Conservation (phyloP, 2,113 vertebrate genomes). For the Tetrao urogallus region DNA sequence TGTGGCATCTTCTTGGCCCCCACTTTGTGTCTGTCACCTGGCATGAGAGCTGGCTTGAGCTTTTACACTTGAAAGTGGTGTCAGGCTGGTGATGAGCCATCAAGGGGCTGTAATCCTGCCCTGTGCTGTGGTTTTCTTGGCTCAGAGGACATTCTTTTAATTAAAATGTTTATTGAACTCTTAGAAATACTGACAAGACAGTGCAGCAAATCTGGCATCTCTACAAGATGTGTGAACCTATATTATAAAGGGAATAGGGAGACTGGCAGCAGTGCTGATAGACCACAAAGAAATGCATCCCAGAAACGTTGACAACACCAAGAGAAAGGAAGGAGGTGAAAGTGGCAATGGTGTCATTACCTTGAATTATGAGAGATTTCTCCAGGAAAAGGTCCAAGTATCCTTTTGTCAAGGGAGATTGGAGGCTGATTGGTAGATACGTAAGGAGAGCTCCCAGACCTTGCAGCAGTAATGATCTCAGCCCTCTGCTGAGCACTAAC, state of each 20-base stretch:
- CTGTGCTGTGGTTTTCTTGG: not conserved
- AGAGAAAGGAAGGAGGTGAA: not conserved
- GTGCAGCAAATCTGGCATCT: slow-evolving; percentile 37
- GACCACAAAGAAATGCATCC: slow-evolving; percentile 59
- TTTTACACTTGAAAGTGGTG: not conserved
- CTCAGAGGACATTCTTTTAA: slow-evolving; percentile 42
- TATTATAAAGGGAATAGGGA: not conserved
- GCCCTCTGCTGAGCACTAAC: slow-evolving; percentile 74
- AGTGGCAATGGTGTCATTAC: slow-evolving; percentile 48
- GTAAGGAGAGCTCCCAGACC: slow-evolving; percentile 45
- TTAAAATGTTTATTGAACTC: slow-evolving; percentile 64
- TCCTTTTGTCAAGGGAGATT: slow-evolving; percentile 67
- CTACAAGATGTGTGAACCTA: slow-evolving; percentile 41
- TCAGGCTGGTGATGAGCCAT: not conserved
- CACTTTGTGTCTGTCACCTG: not conserved
- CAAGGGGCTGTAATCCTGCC: slow-evolving; percentile 29
- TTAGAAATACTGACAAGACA: slow-evolving; percentile 60
- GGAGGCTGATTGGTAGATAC: slow-evolving; percentile 67
- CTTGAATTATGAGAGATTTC: slow-evolving; percentile 71
- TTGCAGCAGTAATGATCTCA: slow-evolving; percentile 61
- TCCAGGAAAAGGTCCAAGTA: slow-evolving; percentile 63
- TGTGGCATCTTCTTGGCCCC: fast-evolving
- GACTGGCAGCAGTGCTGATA: slow-evolving; percentile 15
- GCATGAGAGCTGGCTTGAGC: not conserved
- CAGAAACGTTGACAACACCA: slow-evolving; percentile 2